phyloP scores from a whole-genome alignment of 2,113 vertebrate genomes.

The Anarrhichthys ocellatus region DNA sequence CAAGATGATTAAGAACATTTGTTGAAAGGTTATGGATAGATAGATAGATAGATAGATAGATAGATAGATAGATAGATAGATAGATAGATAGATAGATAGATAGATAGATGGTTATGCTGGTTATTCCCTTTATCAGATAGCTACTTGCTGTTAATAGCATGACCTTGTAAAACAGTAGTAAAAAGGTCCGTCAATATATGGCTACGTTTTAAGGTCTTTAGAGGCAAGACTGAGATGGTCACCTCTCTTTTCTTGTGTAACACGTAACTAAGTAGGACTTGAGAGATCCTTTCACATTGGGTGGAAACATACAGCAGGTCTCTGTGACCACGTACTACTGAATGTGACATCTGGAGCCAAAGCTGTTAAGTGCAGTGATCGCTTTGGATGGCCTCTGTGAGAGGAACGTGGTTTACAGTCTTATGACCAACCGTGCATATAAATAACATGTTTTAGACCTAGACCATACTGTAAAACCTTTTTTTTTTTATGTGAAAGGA shows the following conservation, averaged over 20 bases:
- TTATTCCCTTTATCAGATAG: not conserved
- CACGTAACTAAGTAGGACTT: not conserved
- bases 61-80: no score
- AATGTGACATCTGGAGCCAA: slow-evolving; percentile 45
- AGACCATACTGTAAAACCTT: not conserved
- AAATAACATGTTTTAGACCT: not conserved
- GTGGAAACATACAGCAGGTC: slow-evolving; percentile 51
- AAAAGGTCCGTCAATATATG: not conserved
- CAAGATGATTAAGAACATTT: not conserved
- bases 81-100: no score
- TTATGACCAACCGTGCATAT: slow-evolving; percentile 11
- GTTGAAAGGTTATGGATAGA: not conserved
- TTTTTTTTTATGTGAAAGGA: not conserved
- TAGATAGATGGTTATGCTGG: not conserved
- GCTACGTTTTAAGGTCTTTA: not conserved
- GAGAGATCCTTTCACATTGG: slow-evolving; percentile 37
- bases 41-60: no score
- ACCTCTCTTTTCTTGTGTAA: not conserved
- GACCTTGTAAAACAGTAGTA: not conserved
- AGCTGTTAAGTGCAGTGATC: not conserved
- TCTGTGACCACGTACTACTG: slow-evolving; percentile 28
- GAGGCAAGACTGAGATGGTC: not conserved
- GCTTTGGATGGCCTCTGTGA: slow-evolving; percentile 12
- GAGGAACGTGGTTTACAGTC: slow-evolving; percentile 27
- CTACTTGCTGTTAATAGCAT: not conserved